These are phyloP conservation scores for Urocyon cinereoargenteus DNA, from an alignment of 2,797 vertebrate species.

Conservation along the genomic window DNA sequence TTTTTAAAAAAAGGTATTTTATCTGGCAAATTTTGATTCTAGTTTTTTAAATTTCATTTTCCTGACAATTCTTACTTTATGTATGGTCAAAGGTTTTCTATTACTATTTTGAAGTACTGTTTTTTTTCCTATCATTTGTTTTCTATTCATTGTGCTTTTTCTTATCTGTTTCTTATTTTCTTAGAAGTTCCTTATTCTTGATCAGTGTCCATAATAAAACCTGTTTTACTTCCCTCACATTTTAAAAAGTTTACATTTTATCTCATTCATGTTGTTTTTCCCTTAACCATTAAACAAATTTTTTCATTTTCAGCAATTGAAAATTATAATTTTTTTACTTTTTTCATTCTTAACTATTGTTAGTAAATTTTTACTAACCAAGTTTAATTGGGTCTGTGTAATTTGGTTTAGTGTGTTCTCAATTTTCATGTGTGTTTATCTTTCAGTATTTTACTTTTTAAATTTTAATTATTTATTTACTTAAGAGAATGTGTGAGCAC, in stretches of 20 bases:
- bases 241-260: slow-evolving; percentile 30
- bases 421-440: neutral
- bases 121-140: neutral
- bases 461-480: neutral
- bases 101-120: neutral
- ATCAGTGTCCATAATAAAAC: neutral
- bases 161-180: neutral
- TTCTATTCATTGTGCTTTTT: neutral
- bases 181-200: slow-evolving; percentile 21
- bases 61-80: neutral
- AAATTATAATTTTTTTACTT: neutral
- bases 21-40: neutral
- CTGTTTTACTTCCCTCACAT: neutral
- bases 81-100: neutral
- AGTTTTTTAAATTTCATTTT: neutral
- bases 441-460: neutral
- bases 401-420: neutral
- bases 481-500: neutral
- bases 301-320: neutral
- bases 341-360: neutral
- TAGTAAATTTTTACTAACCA: neutral
- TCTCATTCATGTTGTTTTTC: neutral
- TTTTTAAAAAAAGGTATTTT: neutral
- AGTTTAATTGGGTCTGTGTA: neutral
- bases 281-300: neutral